phyloP scores from a whole-genome alignment of 2,797 vertebrate genomes.

The Rhinogobio ventralis region DNA sequence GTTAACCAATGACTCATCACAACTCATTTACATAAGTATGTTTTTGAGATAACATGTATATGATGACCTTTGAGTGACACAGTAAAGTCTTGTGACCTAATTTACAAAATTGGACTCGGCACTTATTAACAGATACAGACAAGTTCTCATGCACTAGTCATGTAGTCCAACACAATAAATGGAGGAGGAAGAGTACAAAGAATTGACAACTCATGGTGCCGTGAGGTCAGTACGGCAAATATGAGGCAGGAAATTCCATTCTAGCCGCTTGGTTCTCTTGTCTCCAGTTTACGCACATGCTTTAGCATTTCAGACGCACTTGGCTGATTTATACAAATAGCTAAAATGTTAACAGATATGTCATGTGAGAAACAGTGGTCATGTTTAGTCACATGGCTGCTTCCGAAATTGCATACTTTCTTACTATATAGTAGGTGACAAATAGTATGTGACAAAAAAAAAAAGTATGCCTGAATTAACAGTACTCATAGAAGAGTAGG shows the following conservation, averaged over 20 bases:
- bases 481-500: not conserved
- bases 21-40: not conserved
- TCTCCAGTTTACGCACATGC: conserved; percentile 2
- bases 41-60: conserved; percentile 10
- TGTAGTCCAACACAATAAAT: conserved; percentile 11
- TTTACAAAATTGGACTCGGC: not conserved
- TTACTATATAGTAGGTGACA: not conserved
- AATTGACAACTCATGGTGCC: conserved; percentile 12
- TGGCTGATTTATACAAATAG: conserved; percentile 14
- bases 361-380: conserved; percentile 19
- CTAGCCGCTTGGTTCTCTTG: not conserved
- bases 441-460: not conserved
- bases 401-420: not conserved
- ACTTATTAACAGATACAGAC: conserved; percentile 2
- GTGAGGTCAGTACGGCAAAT: conserved; percentile 46
- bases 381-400: conserved; percentile 14
- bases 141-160: not conserved
- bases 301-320: conserved; percentile 15
- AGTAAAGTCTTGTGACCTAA: conserved; percentile 9
- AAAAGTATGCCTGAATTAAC: not conserved
- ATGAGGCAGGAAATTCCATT: conserved; percentile 68
- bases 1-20: not conserved
- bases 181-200: not conserved
- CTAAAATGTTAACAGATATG: conserved; percentile 6
- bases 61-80: not conserved